Evolutionary conservation across 2,888 invertebrate species (phyloP), one percentile per base, ranked within the genome.

Genomic region (Heliconius hortense): DNA sequence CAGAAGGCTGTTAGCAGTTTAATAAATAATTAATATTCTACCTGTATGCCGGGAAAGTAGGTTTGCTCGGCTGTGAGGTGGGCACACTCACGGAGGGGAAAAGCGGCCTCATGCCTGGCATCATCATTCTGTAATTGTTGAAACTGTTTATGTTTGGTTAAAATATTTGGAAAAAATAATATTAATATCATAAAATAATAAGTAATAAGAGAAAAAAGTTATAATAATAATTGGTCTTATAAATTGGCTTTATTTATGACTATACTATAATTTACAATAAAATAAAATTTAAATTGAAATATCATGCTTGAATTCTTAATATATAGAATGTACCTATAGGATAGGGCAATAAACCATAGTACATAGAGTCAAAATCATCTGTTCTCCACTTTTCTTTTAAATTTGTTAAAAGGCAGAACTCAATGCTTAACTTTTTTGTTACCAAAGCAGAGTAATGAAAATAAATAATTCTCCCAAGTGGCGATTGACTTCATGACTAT

Each of bases 41-140:
- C 96, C 96, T 96, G 86, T 97, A 97, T 43, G 97, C 97, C 81
- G 97, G 97, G 92, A 97, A 97, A 83, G 96, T 96, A 80, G 97
- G 97, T 90, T 97, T 97, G 80, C 86, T 91, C 89, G 95, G 88
- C 95, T 95, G 81, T 86, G 94, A 82, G 87, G 94, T 81, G 89
- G 96, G 95, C 67, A 96, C 95, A 75, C 96, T 96, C 0, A 96
- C 96, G 77, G 97, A 96, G 1, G 98, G 98, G 89, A 98, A 98
- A 75, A 98, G 90, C 3, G 98, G 98, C 87, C 98, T 95, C 91
- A 93, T 92, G 24, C 93, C 92, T 2, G 87, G 90, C 92, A 94
- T 92, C 93, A 94, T 93, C 94, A 94, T 94, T 79, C 94, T 94
- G 87, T 31, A 88, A 69, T 56, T 69, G n/a, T 56, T 56, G n/a